Evolutionary conservation across 2,113 vertebrate genomes (phyloP).

Genomic region (Brachypteracias leptosomus): DNA sequence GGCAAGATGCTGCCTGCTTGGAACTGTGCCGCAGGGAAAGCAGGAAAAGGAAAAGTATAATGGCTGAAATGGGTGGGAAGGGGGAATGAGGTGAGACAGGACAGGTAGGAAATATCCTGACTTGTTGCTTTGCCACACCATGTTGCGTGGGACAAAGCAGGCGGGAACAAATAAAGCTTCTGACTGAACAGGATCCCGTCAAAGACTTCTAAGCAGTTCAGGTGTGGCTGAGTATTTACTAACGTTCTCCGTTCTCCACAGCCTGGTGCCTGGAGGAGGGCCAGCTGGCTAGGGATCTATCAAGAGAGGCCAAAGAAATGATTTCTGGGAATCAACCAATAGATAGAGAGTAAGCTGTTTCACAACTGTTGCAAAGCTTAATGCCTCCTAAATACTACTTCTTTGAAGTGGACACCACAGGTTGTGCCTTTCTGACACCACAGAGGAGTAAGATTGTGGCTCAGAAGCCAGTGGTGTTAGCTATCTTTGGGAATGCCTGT

Average conservation of each 20-base stretch:
- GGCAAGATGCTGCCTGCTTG: not conserved
- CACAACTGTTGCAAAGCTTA: not conserved
- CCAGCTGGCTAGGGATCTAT: not conserved
- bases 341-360: not conserved
- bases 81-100: slow-evolving; percentile 43
- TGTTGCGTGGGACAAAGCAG: not conserved
- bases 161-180: not conserved
- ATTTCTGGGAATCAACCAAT: not conserved
- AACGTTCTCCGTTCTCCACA: not conserved
- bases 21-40: not conserved
- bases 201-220: slow-evolving; percentile 12
- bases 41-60: slow-evolving; percentile 35
- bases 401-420: not conserved
- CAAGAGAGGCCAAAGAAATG: not conserved
- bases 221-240: slow-evolving; percentile 38
- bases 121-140: not conserved
- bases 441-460: not conserved
- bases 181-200: slow-evolving; percentile 55
- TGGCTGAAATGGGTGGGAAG: slow-evolving; percentile 26
- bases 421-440: not conserved
- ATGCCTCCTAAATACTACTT: not conserved
- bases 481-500: not conserved
- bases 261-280: not conserved
- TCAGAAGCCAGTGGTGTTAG: not conserved
- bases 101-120: slow-evolving; percentile 32